Conservation (phyloP, 2,888 invertebrate species). For the Scaptomyza caliginosa region DNA sequence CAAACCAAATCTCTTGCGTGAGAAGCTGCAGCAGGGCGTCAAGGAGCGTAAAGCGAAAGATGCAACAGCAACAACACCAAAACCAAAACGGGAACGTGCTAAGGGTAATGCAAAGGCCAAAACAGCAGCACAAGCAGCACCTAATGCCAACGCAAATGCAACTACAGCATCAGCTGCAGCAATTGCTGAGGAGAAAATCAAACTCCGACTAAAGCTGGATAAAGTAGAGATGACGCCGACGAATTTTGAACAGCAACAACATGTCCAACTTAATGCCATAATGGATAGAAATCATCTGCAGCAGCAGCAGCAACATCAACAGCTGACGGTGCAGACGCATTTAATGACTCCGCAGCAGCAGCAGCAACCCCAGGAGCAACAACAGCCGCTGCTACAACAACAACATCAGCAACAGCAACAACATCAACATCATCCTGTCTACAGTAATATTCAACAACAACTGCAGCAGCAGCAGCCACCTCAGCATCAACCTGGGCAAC, state of each 20-base stretch:
- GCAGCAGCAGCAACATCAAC: constrained; percentile 35
- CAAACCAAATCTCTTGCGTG: constrained; percentile 80
- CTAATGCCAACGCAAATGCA: neutral
- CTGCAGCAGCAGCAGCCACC: constrained; percentile 33
- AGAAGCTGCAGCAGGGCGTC: constrained; percentile 81
- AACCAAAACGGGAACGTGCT: constrained; percentile 77
- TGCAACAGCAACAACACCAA: constrained; percentile 50
- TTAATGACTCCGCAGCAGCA: constrained; percentile 45
- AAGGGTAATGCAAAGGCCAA: constrained; percentile 76
- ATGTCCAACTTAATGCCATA: constrained; percentile 45
- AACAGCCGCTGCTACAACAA: constrained; percentile 25
- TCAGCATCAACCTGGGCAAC: constrained; percentile 48
- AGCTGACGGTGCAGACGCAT: constrained; percentile 55
- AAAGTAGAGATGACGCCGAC: constrained; percentile 87
- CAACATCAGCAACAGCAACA: constrained; percentile 29
- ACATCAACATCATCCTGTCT: constrained; percentile 46
- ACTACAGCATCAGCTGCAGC: constrained; percentile 19
- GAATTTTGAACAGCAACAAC: constrained; percentile 44
- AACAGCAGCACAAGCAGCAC: constrained; percentile 35
- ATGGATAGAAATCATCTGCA: constrained; percentile 50
- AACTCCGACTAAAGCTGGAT: constrained; percentile 91
- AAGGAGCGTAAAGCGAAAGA: constrained; percentile 79
- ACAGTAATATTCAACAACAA: constrained; percentile 47
- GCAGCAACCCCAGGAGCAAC: constrained; percentile 21
- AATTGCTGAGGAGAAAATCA: constrained; percentile 88